These are phyloP conservation scores for Dasypolia templi DNA, from an alignment of 2,888 invertebrate species.

Conservation along the genomic window DNA sequence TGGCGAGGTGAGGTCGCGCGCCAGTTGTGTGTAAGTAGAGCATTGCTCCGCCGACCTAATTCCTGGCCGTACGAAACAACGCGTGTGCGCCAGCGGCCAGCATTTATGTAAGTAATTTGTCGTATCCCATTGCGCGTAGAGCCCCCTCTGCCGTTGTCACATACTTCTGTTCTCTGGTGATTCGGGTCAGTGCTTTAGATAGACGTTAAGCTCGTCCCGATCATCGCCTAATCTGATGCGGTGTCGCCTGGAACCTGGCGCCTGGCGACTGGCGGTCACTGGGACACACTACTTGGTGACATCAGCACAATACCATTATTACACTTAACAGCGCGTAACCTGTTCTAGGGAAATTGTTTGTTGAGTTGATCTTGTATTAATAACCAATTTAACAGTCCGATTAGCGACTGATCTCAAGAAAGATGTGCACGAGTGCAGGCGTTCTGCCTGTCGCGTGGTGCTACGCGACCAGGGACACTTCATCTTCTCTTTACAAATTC, in stretches of 20 bases:
- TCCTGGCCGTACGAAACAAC: neutral
- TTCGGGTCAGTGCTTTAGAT: neutral
- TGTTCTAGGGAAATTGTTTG: neutral
- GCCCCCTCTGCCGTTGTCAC: neutral
- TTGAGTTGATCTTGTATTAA: neutral
- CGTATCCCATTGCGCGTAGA: neutral
- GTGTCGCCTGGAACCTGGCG: too few species aligned
- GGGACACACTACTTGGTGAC: neutral
- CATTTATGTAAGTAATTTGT: neutral
- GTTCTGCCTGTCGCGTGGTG: too few species aligned
- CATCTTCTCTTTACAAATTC: too few species aligned
- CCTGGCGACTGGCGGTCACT: too few species aligned
- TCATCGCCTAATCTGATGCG: neutral
- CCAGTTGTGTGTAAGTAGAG: slow-evolving; percentile 31
- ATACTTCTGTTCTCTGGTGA: neutral
- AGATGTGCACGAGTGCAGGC: neutral
- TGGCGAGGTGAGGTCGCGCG: slow-evolving; percentile 33
- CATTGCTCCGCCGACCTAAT: slow-evolving; percentile 56
- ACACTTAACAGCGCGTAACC: neutral
- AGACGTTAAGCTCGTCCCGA: neutral
- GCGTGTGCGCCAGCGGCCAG: neutral
- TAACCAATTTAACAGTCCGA: neutral
- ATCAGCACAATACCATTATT: neutral
- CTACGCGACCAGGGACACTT: neutral
- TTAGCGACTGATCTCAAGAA: neutral